Base-by-base conservation (phyloP, 2,888 invertebrate genomes). In the Eristalis intricaria region DNA sequence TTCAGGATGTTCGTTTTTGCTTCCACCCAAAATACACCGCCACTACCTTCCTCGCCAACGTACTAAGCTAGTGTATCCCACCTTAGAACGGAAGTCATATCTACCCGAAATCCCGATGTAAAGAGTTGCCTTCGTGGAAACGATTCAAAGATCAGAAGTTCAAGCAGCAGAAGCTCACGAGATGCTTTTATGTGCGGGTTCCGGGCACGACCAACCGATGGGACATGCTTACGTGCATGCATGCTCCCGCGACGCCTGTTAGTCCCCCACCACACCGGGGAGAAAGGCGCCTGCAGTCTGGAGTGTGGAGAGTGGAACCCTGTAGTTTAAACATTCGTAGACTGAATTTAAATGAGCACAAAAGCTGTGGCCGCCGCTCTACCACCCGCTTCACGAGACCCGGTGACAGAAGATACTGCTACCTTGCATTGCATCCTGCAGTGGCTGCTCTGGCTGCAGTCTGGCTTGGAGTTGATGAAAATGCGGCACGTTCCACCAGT, bases 321-420 rank as follows among this genome's bases (percentile, higher is more conserved):
- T 19, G 43, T 43, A 65, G 71, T 64, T 65, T 58, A 65, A 66
- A 35, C 73, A 63, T 68, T 80, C 68, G 80, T 23, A 75, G 70
- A 64, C 81, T 76, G 81, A 82, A 82, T 82, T 82, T 82, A 82
- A 82, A 82, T 76, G 75, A 82, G 81, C 81, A 70, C 68, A 58
- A 64, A 76, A 76, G 70, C 70, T 70, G 60, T 65, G 58, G 69
- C 63, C 23, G 58, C 8, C 40, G 15, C 73, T 43, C 22, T 5
- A 13, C 60, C 60, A 60, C 26, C 23, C 23, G 60, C 23, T 29
- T 26, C 26, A 13, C 15, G 61, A 26, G 35, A 35, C 38, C 22
- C 22, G 38, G 38, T 29, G 74, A 80, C 73, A 74, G 61, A 63
- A 50, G 50, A 19, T 50, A 8, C 19, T 50, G 50, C 50, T 74